Percentiles rank a stretch among this genome's conserved stretches.
phyloP scores from a whole-genome alignment of 2,113 vertebrate species.

The Ptyas mucosa region DNA sequence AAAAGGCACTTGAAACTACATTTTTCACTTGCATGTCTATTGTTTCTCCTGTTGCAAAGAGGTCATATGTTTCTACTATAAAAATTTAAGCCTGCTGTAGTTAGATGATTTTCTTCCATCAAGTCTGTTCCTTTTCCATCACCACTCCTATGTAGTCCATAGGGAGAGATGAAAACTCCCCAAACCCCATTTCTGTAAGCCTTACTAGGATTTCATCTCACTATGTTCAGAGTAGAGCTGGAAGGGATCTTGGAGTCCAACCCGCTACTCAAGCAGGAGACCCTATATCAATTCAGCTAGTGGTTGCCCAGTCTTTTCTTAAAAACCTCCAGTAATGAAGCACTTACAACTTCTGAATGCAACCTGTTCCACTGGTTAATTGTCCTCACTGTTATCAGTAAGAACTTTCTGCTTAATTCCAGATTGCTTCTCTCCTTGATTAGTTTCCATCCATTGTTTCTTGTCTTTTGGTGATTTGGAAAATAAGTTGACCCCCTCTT shows the following conservation, averaged over 20 bases:
- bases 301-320: neutral
- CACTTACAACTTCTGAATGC: neutral
- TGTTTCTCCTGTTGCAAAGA: neutral
- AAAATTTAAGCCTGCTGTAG: neutral
- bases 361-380: too few relatives aligned
- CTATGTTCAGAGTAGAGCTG: neutral
- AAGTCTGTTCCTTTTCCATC: neutral
- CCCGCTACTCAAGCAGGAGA: neutral
- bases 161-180: neutral
- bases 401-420: too few relatives aligned
- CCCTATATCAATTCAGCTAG: neutral
- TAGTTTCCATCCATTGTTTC: too few relatives aligned
- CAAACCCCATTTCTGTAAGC: neutral
- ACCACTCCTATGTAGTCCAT: neutral
- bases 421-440: too few relatives aligned
- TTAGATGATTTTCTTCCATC: neutral
- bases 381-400: too few relatives aligned
- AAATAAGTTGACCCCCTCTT: too few relatives aligned
- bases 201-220: neutral
- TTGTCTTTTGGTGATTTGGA: too few relatives aligned
- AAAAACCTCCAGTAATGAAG: neutral
- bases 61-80: neutral
- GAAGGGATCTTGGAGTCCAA: neutral
- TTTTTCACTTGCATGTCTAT: neutral
- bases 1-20: neutral